Evolutionary conservation across 1,140 invertebrate species (phyloP), one percentile per base, ranked within the genome.

Genomic region (Galleria mellonella): DNA sequence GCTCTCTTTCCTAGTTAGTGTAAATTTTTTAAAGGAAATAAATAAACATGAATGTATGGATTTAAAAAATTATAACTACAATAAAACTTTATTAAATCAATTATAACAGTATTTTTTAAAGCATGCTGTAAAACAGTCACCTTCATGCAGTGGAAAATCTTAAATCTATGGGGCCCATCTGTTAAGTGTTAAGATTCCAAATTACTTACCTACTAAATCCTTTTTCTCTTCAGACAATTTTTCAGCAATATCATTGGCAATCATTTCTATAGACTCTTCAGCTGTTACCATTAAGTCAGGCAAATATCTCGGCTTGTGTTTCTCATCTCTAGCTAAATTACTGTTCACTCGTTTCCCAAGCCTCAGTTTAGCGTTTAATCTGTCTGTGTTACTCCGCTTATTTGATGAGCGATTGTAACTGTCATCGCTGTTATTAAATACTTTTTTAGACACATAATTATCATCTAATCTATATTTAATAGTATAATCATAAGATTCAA

Each of bases 201-300:
- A 27, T 6, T 36, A 87, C 88, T 84, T 87, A 94, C 92, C 86
- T 62, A 94, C 87, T 54, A 94, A 87, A 54, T 89, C 87, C 69
- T 91, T 90, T 53, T 93, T 93, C 47, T 90, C 89, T 73, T 94
- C 93, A 40, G 71, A 83, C 11, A 94, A 86, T 70, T 93, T 93
- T 29, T 88, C 86, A 9, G 91, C 88, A 59, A 94, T 92, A 65
- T 94, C 92, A 35, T 74, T 83, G 27, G 91, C 91, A 43, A 94
- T 87, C 48, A 89, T 89, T 5, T 87, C 87, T 35, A 88, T 71
- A 32, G 86, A 72, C 51, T 88, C 89, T 17, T 88, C 87, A 2
- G 55, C 13, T 27, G 74, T 89, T 1, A 82, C 79, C 15, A 42
- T 50, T 13, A 92, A 75, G 66, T 91, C 88, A 10, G 74, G 59